Percentiles rank a stretch among this genome's conserved stretches.
Evolutionary conservation across 37 sponge, comb jelly and placozoan species (phyloP).

Genomic region (Cliona cf. orientalis): DNA sequence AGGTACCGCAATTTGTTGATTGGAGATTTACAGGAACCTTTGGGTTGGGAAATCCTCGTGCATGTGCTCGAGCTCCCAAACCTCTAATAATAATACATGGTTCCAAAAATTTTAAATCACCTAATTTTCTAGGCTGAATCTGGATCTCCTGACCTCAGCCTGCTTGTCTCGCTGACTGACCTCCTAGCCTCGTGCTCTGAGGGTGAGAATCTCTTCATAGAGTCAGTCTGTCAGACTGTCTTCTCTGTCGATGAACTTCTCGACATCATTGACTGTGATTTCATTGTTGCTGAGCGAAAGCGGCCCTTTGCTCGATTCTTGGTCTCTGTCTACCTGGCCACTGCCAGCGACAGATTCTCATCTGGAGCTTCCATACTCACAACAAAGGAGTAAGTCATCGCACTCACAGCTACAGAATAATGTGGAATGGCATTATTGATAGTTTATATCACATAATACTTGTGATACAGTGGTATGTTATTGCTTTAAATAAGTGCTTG

Average conservation of each 20-base stretch:
- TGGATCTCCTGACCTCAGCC: constrained; percentile 15
- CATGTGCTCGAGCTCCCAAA: too few relatives aligned
- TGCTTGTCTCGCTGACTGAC: constrained; percentile 60
- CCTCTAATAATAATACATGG: too few relatives aligned
- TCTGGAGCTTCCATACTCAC: constrained; percentile 39
- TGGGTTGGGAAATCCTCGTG: too few relatives aligned
- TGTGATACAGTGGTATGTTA: too few relatives aligned
- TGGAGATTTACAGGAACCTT: too few relatives aligned
- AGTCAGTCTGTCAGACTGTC: constrained; percentile 79
- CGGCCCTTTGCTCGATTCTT: constrained; percentile 73
- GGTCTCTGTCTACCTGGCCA: constrained; percentile 73
- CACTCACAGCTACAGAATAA: neutral
- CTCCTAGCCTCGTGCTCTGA: constrained; percentile 81
- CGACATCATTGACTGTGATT: constrained; percentile 18
- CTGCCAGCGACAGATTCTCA: constrained; percentile 43
- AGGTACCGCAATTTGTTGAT: too few relatives aligned
- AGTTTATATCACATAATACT: too few relatives aligned
- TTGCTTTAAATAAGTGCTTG: too few relatives aligned
- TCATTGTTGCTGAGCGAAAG: constrained; percentile 47
- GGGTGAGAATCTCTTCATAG: constrained; percentile 78
- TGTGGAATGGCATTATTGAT: neutral
- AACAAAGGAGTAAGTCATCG: constrained; percentile 28
- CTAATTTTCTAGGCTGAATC: neutral
- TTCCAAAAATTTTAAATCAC: too few relatives aligned
- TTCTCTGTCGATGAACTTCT: constrained; percentile 19